A percentile compares a stretch with the other conserved stretches of the same genome.
Conservation (phyloP, 30 jellyfish, hydroid and myxozoan genomes). For the Aurelia sp. region DNA sequence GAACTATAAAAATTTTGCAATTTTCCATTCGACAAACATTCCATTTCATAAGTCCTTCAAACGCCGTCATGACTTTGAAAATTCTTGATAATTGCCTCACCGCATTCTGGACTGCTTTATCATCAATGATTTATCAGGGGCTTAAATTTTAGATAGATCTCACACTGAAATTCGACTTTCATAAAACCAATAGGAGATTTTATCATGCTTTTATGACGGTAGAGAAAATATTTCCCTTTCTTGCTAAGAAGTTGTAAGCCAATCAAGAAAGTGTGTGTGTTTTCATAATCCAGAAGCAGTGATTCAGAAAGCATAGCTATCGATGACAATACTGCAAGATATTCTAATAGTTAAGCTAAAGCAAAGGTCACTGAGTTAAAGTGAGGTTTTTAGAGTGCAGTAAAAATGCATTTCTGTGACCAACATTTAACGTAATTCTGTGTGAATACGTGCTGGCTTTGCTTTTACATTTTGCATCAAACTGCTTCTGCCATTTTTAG, state of each 20-base stretch:
- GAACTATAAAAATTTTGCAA: neutral
- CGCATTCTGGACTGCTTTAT: conserved; percentile 5
- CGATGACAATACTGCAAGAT: no score
- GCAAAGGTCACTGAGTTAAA: no score
- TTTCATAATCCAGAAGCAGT: no score
- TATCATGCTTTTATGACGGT: conserved; percentile 3
- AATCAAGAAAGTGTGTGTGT: conserved; percentile 24
- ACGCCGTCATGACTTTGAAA: conserved; percentile 21
- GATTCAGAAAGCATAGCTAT: no score
- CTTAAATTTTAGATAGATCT: conserved; percentile 6
- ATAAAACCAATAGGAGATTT: conserved; percentile 32
- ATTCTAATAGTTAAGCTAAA: no score
- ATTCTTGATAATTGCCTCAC: conserved; percentile 11
- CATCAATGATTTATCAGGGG: conserved; percentile 23
- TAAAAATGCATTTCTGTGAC: no score
- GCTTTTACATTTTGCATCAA: no score
- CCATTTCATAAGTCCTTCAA: conserved; percentile 9
- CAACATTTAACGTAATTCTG: no score
- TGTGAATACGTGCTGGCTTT: no score
- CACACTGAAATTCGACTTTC: conserved; percentile 11
- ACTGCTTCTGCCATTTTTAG: no score
- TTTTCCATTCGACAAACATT: neutral
- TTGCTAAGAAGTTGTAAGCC: conserved; percentile 29
- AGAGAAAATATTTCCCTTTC: neutral
- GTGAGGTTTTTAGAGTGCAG: no score